These are phyloP conservation scores for Porites cylindrica DNA, from an alignment of 92 coral and sea anemone genomes.

Conservation along the genomic window DNA sequence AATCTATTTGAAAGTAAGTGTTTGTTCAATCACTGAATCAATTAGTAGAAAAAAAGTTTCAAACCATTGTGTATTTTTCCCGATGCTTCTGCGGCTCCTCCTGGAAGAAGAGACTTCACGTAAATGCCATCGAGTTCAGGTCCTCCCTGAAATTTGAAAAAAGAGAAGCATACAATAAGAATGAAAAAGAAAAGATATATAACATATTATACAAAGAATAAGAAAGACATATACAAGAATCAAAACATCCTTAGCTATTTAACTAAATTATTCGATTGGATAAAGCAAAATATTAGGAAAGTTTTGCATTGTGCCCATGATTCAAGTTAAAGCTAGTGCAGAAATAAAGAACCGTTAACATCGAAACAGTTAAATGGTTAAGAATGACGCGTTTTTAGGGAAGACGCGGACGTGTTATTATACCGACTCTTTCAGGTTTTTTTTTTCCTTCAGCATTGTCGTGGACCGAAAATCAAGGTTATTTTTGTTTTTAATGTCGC, in stretches of 20 bases:
- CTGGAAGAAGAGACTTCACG: conserved; percentile 93
- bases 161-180: neutral
- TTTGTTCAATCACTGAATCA: neutral
- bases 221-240: neutral
- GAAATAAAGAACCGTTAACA: neutral
- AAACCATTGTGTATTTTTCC: conserved; percentile 89
- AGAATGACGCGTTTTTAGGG: neutral
- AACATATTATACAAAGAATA: neutral
- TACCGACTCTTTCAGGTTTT: conserved; percentile 6
- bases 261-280: neutral
- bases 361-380: neutral
- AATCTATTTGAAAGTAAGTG: neutral
- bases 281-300: neutral
- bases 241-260: conserved; percentile 3
- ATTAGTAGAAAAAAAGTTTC: neutral
- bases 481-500: conserved; percentile 28
- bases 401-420: conserved; percentile 3
- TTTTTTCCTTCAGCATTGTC: conserved; percentile 22
- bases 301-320: neutral
- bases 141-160: conserved; percentile 77
- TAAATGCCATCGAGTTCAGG: conserved; percentile 96
- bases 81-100: conserved; percentile 98
- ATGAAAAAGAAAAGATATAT: no score
- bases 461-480: conserved; percentile 10
- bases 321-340: conserved; percentile 17